These are phyloP conservation scores for Cantharis rustica DNA, from an alignment of 2,888 invertebrate genomes.

Conservation along the genomic window DNA sequence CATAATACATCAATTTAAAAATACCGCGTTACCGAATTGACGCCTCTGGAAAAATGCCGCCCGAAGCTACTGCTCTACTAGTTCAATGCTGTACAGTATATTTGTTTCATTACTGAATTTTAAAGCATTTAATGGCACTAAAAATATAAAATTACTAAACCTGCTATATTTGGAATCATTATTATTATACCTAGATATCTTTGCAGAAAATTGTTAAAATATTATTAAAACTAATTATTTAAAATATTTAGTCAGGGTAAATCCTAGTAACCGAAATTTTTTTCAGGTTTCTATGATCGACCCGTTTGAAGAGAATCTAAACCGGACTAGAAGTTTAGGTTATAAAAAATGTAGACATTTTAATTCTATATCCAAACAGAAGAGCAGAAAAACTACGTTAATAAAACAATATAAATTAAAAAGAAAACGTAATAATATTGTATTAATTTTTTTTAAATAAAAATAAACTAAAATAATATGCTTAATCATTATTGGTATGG, in stretches of 20 bases:
- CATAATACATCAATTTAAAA: not conserved
- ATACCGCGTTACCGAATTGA: not conserved
- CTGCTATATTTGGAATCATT: not conserved
- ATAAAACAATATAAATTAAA: too few relatives aligned
- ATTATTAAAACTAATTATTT: not conserved
- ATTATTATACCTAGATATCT: too few relatives aligned
- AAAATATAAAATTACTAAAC: not conserved
- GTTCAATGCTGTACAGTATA: not conserved
- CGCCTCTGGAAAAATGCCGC: not conserved
- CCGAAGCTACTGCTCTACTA: not conserved
- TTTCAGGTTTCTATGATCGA: not conserved
- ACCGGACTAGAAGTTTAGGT: not conserved
- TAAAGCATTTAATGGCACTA: not conserved
- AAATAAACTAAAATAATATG: not conserved
- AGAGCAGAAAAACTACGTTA: not conserved
- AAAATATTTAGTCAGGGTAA: not conserved
- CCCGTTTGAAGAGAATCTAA: not conserved
- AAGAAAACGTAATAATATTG: not conserved
- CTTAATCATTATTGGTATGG: not conserved
- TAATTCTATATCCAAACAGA: not conserved
- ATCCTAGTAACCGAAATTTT: not conserved
- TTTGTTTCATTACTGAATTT: not conserved
- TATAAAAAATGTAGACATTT: not conserved
- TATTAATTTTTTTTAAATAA: not conserved
- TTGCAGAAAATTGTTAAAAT: not conserved